Conservation (phyloP, 2,113 vertebrate species). For the Bos taurus region ARS-UCD2.0 NC_037332.1:64091501-64092000, state of each 20-base stretch:
- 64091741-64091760: neutral
- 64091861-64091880: neutral
- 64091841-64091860: neutral
- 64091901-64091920: neutral
- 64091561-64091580: conserved; percentile 5
- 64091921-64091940: neutral
- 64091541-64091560: neutral
- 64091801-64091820: neutral
- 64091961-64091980: neutral
- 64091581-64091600: conserved; percentile 22
- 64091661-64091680: neutral
- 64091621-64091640: neutral
- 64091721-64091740: neutral
- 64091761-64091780: neutral
- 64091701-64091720: neutral
- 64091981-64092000: neutral
- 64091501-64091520: neutral
- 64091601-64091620: neutral
- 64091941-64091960: neutral
- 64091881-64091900: neutral
- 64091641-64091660: neutral
- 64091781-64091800: neutral
- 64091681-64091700: conserved; percentile 19
- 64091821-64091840: neutral
- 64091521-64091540: neutral